Evolutionary conservation across 2,797 vertebrate species (phyloP).

Genomic region (Darevskia mixta): DNA sequence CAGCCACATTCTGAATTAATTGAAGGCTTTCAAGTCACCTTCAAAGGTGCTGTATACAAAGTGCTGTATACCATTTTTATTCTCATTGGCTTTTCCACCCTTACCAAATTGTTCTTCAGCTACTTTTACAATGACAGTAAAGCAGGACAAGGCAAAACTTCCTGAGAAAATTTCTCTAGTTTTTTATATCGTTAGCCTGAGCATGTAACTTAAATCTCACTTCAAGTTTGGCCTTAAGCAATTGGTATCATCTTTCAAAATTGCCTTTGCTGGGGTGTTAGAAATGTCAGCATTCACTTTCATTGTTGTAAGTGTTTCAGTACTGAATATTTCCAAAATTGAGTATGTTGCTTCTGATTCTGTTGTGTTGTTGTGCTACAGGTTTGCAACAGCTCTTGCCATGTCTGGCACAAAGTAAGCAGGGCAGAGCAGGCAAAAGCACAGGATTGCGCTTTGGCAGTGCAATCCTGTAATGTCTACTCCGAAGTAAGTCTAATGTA

Average conservation of each 20-base stretch:
- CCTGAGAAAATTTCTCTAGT: not conserved
- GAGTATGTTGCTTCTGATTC: not conserved
- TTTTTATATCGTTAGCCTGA: not conserved
- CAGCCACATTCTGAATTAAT: too few species aligned
- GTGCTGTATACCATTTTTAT: too few species aligned
- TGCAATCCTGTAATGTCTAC: not conserved
- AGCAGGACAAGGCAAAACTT: too few species aligned
- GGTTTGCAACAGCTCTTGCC: not conserved
- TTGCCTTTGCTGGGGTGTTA: not conserved
- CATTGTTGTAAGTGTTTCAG: not conserved
- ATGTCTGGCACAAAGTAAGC: not conserved
- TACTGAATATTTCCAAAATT: not conserved
- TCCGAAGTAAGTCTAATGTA: too few species aligned
- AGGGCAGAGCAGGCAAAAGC: not conserved
- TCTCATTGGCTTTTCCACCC: too few species aligned
- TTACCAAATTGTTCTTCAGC: too few species aligned
- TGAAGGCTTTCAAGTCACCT: too few species aligned
- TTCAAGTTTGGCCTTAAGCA: not conserved
- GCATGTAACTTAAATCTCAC: not conserved
- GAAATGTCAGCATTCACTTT: not conserved
- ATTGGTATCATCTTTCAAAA: not conserved
- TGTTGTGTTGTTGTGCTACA: not conserved
- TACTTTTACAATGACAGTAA: too few species aligned
- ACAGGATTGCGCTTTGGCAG: not conserved
- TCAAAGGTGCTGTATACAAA: too few species aligned